These are phyloP conservation scores for Cosmia pyralina DNA, from an alignment of 2,888 invertebrate species.

Conservation along the genomic window DNA sequence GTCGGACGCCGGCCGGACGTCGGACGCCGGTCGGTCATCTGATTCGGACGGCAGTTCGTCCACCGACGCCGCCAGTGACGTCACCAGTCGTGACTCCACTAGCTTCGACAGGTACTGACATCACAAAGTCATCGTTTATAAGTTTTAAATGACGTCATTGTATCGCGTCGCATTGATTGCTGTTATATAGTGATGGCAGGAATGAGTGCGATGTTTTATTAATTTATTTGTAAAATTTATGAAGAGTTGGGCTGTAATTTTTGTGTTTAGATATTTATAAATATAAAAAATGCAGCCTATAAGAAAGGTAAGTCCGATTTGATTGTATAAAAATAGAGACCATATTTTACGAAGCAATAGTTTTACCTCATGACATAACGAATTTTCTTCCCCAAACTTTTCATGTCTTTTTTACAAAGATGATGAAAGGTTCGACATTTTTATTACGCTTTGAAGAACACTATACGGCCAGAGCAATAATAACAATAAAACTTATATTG, in stretches of 20 bases:
- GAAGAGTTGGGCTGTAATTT: constrained; percentile 28
- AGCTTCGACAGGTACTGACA: constrained; percentile 85
- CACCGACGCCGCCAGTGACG: constrained; percentile 87
- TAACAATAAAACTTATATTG: no score
- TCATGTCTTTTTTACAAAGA: constrained; percentile 78
- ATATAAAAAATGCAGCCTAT: constrained; percentile 18
- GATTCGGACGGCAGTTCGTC: constrained; percentile 74
- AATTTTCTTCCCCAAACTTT: constrained; percentile 69
- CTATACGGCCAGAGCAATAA: no score
- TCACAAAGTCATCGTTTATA: constrained; percentile 66
- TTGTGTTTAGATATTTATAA: constrained; percentile 17
- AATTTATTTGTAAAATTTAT: constrained; percentile 56
- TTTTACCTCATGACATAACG: constrained; percentile 73
- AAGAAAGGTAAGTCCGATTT: constrained; percentile 30
- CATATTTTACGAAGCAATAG: constrained; percentile 56
- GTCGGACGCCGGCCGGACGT: constrained; percentile 67
- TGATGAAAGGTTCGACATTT: constrained; percentile 67
- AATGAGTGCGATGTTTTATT: constrained; percentile 37
- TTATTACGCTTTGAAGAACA: not conserved
- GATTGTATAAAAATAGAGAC: constrained; percentile 41
- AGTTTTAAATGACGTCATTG: constrained; percentile 64
- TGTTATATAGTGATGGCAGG: constrained; percentile 4
- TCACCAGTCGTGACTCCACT: constrained; percentile 86
- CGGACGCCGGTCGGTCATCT: constrained; percentile 64
- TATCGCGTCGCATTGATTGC: constrained; percentile 18